These are phyloP conservation scores for Chloroceryle amazona DNA, from an alignment of 2,797 vertebrate genomes.

Conservation along the genomic window DNA sequence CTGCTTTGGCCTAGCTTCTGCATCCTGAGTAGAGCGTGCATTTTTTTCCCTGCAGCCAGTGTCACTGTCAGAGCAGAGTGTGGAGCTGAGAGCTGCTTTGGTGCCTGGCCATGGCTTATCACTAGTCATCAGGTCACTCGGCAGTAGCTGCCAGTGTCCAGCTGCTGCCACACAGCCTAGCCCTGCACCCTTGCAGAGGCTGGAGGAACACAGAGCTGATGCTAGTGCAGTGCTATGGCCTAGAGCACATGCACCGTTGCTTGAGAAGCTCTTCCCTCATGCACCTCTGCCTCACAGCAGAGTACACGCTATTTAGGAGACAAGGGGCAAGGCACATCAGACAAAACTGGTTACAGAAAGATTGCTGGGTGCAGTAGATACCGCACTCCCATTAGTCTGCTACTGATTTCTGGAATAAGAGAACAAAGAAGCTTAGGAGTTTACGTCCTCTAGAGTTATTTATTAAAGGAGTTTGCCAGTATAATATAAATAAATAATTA, in stretches of 20 bases:
- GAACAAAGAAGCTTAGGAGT: neutral
- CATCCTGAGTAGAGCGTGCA: neutral
- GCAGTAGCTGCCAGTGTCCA: neutral
- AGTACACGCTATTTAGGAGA: neutral
- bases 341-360: neutral
- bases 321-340: fast-evolving
- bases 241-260: fast-evolving
- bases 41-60: neutral
- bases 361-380: neutral
- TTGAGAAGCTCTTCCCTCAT: neutral
- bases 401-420: neutral
- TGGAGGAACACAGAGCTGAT: neutral
- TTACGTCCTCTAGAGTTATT: neutral
- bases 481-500: neutral
- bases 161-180: neutral
- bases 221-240: neutral
- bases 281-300: neutral
- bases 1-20: neutral
- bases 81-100: neutral
- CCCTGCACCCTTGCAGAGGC: fast-evolving
- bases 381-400: neutral
- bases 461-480: neutral
- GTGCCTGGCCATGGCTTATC: neutral
- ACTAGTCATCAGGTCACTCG: fast-evolving
- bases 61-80: neutral